Percentiles rank a stretch among this genome's conserved stretches.
phyloP scores from a whole-genome alignment of 2,888 invertebrate genomes.

The Cryptus viduatorius region DNA sequence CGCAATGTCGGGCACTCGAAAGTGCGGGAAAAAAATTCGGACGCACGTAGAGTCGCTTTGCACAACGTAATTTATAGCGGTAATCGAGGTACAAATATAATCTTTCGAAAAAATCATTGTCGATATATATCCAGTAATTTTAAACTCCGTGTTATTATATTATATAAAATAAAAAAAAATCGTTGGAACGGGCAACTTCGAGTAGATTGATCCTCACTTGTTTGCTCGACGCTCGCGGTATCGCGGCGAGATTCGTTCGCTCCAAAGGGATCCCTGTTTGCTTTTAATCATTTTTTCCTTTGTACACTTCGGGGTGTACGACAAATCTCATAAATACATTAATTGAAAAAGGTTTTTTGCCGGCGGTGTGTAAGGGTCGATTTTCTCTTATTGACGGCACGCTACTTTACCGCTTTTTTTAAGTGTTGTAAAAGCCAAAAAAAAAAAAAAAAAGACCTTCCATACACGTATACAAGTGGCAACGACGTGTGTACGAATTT shows the following conservation, averaged over 20 bases:
- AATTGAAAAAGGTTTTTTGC: slow-evolving; percentile 78
- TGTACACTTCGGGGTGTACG: slow-evolving; percentile 69
- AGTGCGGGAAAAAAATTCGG: background rate
- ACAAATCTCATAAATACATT: slow-evolving; percentile 84
- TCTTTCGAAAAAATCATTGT: background rate
- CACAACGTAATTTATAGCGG: background rate
- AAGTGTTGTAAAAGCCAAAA: background rate
- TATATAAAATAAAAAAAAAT: background rate
- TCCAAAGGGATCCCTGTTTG: slow-evolving; percentile 74
- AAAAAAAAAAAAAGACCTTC: background rate
- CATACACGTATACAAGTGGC: too few species aligned
- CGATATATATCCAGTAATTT: background rate
- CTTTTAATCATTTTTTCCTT: slow-evolving; percentile 82
- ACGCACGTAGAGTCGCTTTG: background rate
- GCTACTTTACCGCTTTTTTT: background rate
- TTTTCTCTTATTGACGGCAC: slow-evolving; percentile 16
- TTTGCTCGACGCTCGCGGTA: slow-evolving; percentile 22
- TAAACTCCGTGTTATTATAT: background rate
- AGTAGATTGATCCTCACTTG: background rate
- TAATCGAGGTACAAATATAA: background rate
- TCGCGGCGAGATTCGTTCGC: slow-evolving; percentile 36
- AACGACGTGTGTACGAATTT: background rate
- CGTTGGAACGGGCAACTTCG: background rate
- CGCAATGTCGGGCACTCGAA: slow-evolving; percentile 2
- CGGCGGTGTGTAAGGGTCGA: slow-evolving; percentile 61